Base-by-base conservation (phyloP, 2,888 invertebrate genomes). In the Elgonia sp. region DNA sequence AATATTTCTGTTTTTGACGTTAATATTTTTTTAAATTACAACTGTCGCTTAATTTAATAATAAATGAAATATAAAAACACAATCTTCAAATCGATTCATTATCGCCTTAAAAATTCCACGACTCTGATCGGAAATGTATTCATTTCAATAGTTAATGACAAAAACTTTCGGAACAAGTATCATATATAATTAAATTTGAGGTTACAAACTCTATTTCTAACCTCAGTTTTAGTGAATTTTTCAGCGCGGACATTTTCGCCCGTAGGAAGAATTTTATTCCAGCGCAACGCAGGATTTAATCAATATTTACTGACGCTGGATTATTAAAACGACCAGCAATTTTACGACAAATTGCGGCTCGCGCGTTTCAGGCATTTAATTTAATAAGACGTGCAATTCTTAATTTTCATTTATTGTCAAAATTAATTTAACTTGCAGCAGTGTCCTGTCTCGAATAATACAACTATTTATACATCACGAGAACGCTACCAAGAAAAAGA, bases 301-400 rank as follows among this genome's bases (percentile, higher is more conserved):
- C 73, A 82, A 82, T 82, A 75, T 82, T 82, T 67, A 75, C 60
- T 18, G 46, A 40, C 67, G 50, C 12, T 67, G 73, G 55, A 83
- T 73, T 83, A 75, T 67, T 75, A 73, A 75, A 73, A 75, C 39
- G 65, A 60, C 57, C 6, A 46, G 60, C 60, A 67, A 55, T 57
- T 83, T 73, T 29, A 67, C 46, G 65, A 83, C 73, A 67, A 75
- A 55, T 82, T 69, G 29, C 63, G 1, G 37, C 18, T 63, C 40
- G 50, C 18, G 55, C 50, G 20, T 12, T 80, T 80, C 37, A 62
- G 20, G 29, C 50, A 29, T 60, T 62, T 55, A 29, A 79, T 79
- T 79, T 57, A 18, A 72, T 42, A 39, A 70, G 16, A 6, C 5
- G 18, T 1, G 37, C 3, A 18, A 69, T 69, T 9, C 2, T 50